Base-by-base conservation (phyloP, 1,140 invertebrate species). In the Epicauta chinensis region DNA sequence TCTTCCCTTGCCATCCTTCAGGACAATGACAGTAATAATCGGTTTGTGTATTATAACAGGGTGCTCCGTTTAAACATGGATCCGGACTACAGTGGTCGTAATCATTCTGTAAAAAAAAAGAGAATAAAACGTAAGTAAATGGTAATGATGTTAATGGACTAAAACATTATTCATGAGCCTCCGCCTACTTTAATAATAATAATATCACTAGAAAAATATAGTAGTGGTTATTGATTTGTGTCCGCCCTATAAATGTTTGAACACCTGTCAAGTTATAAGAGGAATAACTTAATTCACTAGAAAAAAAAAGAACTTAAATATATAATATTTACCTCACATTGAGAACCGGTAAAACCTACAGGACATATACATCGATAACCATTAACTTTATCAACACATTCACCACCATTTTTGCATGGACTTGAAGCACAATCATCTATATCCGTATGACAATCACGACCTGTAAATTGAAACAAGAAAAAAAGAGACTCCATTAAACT, bases 1-100 rank as follows among this genome's bases (percentile, higher is more conserved):
- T 93, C 68, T 89, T 90, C 29, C 93, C 93, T 51, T 86, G 82
- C 81, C 89, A 94, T 56, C 86, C 83, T 40, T 81, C 78, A 0
- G 85, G 81, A 73, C 93, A 97, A 70, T 91, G 86, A 71, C 93
- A 97, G 63, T 90, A 89, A 72, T 93, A 95, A 65, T 90, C 87
- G 40, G 81, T 81, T 60, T 89, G 81, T 0, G 86, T 89, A 60
- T 91, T 92, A 65, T 91, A 83, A 66, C 91, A 93, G 2, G 80
- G 77, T 1, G 86, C 84, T 1, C 80, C 81, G 66, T 91, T 89
- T 39, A 81, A 77, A 66, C 91, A 93, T 0, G 88, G 87, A 56
- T 89, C 82, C 12, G 87, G 85, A 47, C 81, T 84, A 73, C 87
- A 90, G 68, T 93, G 82, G 70, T 92, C 84, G 61, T 84, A 79